Conservation (phyloP, 1,140 invertebrate genomes). For the Tenebrio molitor region DNA sequence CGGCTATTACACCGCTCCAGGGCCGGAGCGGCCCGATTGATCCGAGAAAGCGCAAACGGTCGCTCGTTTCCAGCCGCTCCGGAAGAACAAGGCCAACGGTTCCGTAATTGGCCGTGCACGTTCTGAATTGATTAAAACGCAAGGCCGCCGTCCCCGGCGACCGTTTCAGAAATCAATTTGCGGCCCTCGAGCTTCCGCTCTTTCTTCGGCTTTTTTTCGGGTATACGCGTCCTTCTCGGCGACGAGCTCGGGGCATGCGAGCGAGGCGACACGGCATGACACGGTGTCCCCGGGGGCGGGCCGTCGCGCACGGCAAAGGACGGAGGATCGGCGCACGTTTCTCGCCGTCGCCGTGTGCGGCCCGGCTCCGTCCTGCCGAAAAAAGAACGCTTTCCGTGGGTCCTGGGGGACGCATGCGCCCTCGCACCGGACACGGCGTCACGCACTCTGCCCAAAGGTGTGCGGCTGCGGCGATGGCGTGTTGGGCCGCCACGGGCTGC, state of each 20-base stretch:
- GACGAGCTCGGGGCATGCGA: too few species aligned
- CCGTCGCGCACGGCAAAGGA: too few species aligned
- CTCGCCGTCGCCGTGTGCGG: too few species aligned
- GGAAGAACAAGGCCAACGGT: slow-evolving; percentile 21
- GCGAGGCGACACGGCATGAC: too few species aligned
- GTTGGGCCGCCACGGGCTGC: neutral
- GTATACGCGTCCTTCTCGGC: too few species aligned
- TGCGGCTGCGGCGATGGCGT: neutral
- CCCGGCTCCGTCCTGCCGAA: too few species aligned
- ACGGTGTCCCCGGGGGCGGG: too few species aligned
- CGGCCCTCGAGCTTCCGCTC: neutral
- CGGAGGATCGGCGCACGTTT: too few species aligned
- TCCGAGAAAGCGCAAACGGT: slow-evolving; percentile 33
- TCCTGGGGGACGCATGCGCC: too few species aligned
- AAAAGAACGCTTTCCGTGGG: too few species aligned
- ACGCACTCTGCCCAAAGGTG: too few species aligned
- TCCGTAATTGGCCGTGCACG: slow-evolving; percentile 32
- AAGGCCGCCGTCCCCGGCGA: neutral
- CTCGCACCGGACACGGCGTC: too few species aligned
- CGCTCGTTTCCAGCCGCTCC: slow-evolving; percentile 21
- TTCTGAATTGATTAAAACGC: slow-evolving; percentile 37
- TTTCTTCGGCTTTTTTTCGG: slow-evolving; percentile 1
- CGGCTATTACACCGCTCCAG: neutral
- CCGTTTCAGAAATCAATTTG: slow-evolving; percentile 24
- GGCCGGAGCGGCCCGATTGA: slow-evolving; percentile 14